A percentile compares a stretch with the other conserved stretches of the same genome.
Evolutionary conservation across 2,888 invertebrate genomes (phyloP).

Genomic region (Drosophila macrospina): DNA sequence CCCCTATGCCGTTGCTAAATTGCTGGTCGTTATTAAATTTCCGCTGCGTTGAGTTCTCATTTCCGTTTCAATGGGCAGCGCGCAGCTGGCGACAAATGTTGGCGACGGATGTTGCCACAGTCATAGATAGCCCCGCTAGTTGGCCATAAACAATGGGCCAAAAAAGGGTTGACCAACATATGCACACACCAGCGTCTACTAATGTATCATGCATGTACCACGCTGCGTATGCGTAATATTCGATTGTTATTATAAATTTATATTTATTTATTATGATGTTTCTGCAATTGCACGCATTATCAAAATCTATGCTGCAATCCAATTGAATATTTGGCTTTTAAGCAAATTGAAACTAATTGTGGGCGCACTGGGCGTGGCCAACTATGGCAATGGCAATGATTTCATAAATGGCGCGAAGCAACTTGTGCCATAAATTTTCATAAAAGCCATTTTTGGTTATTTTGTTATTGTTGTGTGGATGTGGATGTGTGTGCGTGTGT

Average conservation of each 20-base stretch:
- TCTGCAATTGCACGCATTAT: slow-evolving; percentile 44
- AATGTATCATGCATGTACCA: slow-evolving; percentile 1
- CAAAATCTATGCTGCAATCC: slow-evolving; percentile 64
- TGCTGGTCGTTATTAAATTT: slow-evolving; percentile 81
- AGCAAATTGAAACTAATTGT: slow-evolving; percentile 77
- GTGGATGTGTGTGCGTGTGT: background rate
- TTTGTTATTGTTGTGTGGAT: slow-evolving; percentile 24
- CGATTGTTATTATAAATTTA: slow-evolving; percentile 58
- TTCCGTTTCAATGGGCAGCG: slow-evolving; percentile 78
- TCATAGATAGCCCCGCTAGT: slow-evolving; percentile 59
- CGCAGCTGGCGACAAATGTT: slow-evolving; percentile 72
- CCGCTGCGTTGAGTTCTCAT: slow-evolving; percentile 82
- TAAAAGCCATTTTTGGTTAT: slow-evolving; percentile 62
- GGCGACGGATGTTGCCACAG: slow-evolving; percentile 72
- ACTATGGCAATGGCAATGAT: slow-evolving; percentile 33
- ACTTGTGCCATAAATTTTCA: slow-evolving; percentile 69
- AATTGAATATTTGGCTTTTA: slow-evolving; percentile 61
- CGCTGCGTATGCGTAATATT: slow-evolving; percentile 63
- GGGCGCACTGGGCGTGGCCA: slow-evolving; percentile 2
- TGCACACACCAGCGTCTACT: slow-evolving; percentile 1
- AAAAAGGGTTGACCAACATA: slow-evolving; percentile 44
- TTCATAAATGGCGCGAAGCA: slow-evolving; percentile 37
- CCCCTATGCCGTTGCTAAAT: slow-evolving; percentile 56
- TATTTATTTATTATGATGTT: slow-evolving; percentile 17
- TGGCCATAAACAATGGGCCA: slow-evolving; percentile 47